These are phyloP conservation scores for Rhingia rostrata DNA, from an alignment of 2,888 invertebrate genomes.

Conservation along the genomic window DNA sequence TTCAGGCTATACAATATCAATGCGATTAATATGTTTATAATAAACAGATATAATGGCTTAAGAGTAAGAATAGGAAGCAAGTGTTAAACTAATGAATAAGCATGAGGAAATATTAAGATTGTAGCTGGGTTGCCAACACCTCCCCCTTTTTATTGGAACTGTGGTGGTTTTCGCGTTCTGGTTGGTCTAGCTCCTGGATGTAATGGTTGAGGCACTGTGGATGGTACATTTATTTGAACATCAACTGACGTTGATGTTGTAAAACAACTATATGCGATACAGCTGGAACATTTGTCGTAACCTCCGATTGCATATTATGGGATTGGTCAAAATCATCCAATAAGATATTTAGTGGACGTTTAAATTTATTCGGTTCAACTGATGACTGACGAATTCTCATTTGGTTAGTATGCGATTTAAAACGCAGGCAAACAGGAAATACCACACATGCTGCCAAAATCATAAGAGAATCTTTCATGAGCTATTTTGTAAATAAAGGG, in stretches of 20 bases:
- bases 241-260: not conserved
- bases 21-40: too few species aligned
- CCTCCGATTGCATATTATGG: not conserved
- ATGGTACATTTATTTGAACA: not conserved
- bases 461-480: too few species aligned
- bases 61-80: too few species aligned
- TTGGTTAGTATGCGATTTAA: constrained; percentile 4
- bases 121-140: too few species aligned
- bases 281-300: too few species aligned
- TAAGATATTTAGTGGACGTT: not conserved
- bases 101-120: too few species aligned
- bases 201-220: not conserved
- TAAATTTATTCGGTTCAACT: not conserved
- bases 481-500: too few species aligned
- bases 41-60: too few species aligned
- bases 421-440: too few species aligned
- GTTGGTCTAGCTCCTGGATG: not conserved
- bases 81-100: too few species aligned
- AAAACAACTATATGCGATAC: not conserved
- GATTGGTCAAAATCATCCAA: not conserved
- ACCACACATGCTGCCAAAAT: too few species aligned
- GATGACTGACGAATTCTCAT: not conserved
- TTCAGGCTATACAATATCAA: too few species aligned
- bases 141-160: not conserved
- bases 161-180: not conserved